Evolutionary conservation across 2,797 vertebrate genomes (phyloP).

Genomic region (Hapalemur alaotrensis): DNA sequence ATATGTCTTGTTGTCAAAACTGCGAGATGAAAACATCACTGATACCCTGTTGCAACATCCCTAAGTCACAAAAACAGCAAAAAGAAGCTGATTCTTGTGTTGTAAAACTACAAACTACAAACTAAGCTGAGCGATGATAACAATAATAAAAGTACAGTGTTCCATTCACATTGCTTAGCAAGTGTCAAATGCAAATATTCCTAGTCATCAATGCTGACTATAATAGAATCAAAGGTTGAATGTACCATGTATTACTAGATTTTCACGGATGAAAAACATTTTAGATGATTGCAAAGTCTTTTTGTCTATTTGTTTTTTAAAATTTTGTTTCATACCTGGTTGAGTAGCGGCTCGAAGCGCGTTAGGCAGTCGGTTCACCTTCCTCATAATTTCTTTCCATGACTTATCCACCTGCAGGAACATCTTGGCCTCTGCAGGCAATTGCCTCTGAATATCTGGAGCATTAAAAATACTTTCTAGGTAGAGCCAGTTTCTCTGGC

Average conservation of each 20-base stretch:
- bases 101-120: not conserved
- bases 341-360: conserved; percentile 87
- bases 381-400: conserved; percentile 92
- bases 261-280: not conserved
- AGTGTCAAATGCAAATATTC: not conserved
- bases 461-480: conserved; percentile 92
- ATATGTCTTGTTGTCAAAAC: not conserved
- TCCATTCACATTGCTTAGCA: not conserved
- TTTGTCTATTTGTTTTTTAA: not conserved
- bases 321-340: conserved; percentile 81
- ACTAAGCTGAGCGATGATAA: not conserved
- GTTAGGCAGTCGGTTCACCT: conserved; percentile 87
- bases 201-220: not conserved
- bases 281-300: not conserved
- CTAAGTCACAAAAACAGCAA: not conserved
- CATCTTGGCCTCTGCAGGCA: conserved; percentile 91
- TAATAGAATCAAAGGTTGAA: not conserved
- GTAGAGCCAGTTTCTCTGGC: conserved; percentile 92
- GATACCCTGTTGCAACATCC: not conserved
- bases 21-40: not conserved
- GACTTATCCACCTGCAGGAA: conserved; percentile 92
- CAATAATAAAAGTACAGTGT: not conserved
- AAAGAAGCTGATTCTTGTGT: not conserved
- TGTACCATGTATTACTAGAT: not conserved
- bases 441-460: conserved; percentile 90